phyloP scores from a whole-genome alignment of 1,140 invertebrate genomes.

The Cephus cinctus region DNA sequence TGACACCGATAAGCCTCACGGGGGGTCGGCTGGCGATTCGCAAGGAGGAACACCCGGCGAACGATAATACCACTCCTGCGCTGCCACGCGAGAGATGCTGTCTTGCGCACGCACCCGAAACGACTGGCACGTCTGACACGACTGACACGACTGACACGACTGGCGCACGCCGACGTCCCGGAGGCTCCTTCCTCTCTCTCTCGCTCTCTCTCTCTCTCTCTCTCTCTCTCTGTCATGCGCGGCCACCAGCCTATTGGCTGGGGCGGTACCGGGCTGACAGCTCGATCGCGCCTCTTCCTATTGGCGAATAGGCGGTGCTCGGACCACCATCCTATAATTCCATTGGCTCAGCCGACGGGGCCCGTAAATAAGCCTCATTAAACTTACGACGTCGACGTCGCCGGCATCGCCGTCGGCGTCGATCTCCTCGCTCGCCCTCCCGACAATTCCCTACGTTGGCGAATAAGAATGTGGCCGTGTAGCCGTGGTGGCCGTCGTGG shows the following conservation, averaged over 20 bases:
- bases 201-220: not conserved
- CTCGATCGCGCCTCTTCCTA: not conserved
- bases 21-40: too few species aligned
- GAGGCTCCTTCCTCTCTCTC: too few species aligned
- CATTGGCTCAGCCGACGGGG: slow-evolving; percentile 23
- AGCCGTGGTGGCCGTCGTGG: too few species aligned
- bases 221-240: not conserved
- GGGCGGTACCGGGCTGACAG: slow-evolving; percentile 26
- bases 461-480: too few species aligned
- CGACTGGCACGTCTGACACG: too few species aligned
- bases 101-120: slow-evolving; percentile 42
- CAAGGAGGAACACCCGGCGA: too few species aligned
- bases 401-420: too few species aligned
- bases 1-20: too few species aligned
- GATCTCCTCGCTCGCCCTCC: too few species aligned
- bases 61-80: not conserved
- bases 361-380: slow-evolving; percentile 32
- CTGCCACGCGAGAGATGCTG: slow-evolving; percentile 25
- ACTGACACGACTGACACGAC: slow-evolving; percentile 15
- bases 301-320: slow-evolving; percentile 7
- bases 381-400: slow-evolving; percentile 24
- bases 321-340: slow-evolving; percentile 23
- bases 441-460: too few species aligned
- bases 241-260: slow-evolving; percentile 26
- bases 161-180: slow-evolving; percentile 24